These are phyloP conservation scores for Picus viridis DNA, from an alignment of 2,797 vertebrate genomes.

Conservation along the genomic window DNA sequence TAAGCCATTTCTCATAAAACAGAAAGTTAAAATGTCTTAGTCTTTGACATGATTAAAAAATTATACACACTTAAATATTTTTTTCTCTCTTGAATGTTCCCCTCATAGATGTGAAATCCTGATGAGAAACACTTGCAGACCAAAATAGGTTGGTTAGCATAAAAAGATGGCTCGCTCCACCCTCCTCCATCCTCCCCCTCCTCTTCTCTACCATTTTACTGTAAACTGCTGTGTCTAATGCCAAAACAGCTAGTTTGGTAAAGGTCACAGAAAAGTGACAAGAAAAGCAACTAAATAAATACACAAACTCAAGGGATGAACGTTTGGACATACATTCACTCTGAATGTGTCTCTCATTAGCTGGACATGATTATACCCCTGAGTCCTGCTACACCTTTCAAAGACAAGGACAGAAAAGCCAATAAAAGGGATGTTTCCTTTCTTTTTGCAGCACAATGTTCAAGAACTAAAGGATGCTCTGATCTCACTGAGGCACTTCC, in stretches of 20 bases:
- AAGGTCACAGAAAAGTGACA: neutral
- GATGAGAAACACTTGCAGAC: slow-evolving; percentile 14
- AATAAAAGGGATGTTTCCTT: neutral
- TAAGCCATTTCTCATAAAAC: neutral
- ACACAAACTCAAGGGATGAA: neutral
- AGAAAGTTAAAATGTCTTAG: neutral
- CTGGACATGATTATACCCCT: neutral
- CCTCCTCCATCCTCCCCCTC: no score
- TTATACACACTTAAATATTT: neutral
- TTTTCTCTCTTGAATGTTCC: neutral
- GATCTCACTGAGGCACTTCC: neutral
- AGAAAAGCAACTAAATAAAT: neutral
- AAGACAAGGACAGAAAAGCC: neutral
- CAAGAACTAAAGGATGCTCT: neutral
- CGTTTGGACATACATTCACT: neutral
- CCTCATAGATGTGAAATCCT: neutral
- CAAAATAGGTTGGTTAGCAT: neutral
- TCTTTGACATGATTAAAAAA: neutral
- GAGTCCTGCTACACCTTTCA: neutral
- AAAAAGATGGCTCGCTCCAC: neutral
- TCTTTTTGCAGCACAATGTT: neutral
- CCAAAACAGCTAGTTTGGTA: neutral
- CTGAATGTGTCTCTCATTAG: neutral
- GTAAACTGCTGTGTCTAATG: neutral
- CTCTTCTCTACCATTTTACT: neutral